Base-by-base conservation (phyloP, 37 sponge, comb jelly and placozoan genomes). In the Oscarella lobularis region DNA sequence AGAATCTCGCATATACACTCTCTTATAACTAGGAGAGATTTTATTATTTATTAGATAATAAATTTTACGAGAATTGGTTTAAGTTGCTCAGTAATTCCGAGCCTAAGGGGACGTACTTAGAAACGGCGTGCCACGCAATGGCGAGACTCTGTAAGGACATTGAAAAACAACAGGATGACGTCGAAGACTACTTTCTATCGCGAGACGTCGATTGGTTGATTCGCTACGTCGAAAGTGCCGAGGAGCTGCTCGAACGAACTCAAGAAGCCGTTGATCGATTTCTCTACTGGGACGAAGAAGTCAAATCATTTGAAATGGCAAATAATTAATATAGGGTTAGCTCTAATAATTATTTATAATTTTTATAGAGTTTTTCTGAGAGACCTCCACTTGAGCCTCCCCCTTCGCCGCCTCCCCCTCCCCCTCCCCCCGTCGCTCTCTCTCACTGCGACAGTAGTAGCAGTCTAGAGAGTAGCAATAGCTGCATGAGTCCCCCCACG, bases 201-300 rank as follows among this genome's bases (percentile, higher is more conserved):
- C 90, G 86, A 55, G 85, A 86, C 38, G 76, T 90, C 1, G 75
- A 83, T 69, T 83, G 87, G 65, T 79, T 83, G 9, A 78, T 83
- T 38, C 81, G 80, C n/a, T 86, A 86, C 74, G 40, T 90, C 33
- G 74, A 74, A 39, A 55, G 78, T 37, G 84, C 87, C 40, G 70
- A 90, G 87, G 80, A 48, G 30, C 69, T 92, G 70, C 73, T 92
- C 38, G 84, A 67, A 38, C 67, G 93, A 41, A 85, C 88, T 40
- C 88, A 92, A 38, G 76, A 85, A 9, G 86, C 88, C 1, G 86
- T 92, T 69, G 88, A 92, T 40, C 66, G 76, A 70, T 92, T 80
- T 37, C 78, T 92, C 30, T 92, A 77, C 66, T 92, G 93, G 92
- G 93, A 92, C 60, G 93, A 88, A 38, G 93, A 92, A 40, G 84